Base-by-base conservation (phyloP, 2,888 invertebrate species). In the Matsumyia berberina region DNA sequence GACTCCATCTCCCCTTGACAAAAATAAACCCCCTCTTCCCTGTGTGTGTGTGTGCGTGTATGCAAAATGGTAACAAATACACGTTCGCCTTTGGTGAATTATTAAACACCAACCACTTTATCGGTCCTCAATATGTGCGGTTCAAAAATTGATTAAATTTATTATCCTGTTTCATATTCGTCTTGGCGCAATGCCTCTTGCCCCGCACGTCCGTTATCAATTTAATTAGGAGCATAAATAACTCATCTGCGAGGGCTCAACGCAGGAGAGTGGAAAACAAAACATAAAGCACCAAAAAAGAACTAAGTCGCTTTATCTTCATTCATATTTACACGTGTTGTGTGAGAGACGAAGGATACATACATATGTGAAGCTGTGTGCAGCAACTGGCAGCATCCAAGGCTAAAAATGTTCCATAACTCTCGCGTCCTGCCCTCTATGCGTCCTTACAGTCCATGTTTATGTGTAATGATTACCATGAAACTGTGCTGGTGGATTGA, bases 151-250 rank as follows among this genome's bases (percentile, higher is more conserved):
- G 83, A 79, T 83, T 83, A 79, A 78, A 83, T 79, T 79, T 83
- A 79, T 83, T 83, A 83, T 79, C 73, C 73, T 73, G 78, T 83
- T 73, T 62, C 73, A 67, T 73, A 73, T 79, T 73, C 82, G 66
- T 39, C 11, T 6, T 12, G 39, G 33, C 39, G 5, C n/a, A n/a
- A 24, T 4, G 31, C 15, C 12, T 19, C 6, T 12, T 51, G 2
- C 7, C 58, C 51, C 42, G 31, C 69, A 74, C 79, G 73, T 64
- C 35, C 60, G 44, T 64, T 58, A 79, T 79, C 79, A 79, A 74
- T 79, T 79, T 85, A 85, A 85, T 85, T 70, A 85, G 74, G 57
- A 57, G 74, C 57, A 85, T 85, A 78, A 72, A 83, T 83, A 70
- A 74, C 69, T 85, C 64, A 73, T 70, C 58, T 72, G 15, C 42